Base-by-base conservation (phyloP, 2,113 vertebrate genomes). In the Hippocampus abdominalis region DNA sequence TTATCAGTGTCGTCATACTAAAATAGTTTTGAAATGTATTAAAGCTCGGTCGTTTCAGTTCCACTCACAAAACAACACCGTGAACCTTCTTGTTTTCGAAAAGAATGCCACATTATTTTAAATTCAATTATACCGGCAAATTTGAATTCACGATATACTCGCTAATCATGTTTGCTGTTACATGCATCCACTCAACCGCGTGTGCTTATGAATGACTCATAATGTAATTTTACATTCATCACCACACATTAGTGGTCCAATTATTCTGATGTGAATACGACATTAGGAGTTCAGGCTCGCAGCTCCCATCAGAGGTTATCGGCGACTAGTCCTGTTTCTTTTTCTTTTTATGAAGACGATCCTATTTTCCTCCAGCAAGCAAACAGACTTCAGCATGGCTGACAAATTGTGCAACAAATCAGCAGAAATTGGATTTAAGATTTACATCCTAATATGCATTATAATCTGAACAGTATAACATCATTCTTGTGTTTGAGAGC, bases 1-100 rank as follows among this genome's bases (percentile, higher is more conserved):
- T 69, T 61, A 49, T 70, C 71, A 81, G 77, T 56, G 42, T 67
- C 72, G 72, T n/a, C 25, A 15, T 48, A 54, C 23, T 68, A 75
- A 39, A 68, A 64, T 5, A 12, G 51, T 16, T 49, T 49, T 18
- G 18, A 76, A 59, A 73, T 5, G 16, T 66, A 75, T 71, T 18
- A 54, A 61, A 62, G 64, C 64, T 63, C 42, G 13, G 71, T 48
- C 8, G 68, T 69, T 44, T 66, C 64, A 69, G 48, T 71, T 78
- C 23, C 39, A 54, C 64, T 73, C 73, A 46, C 76, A 53, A 74
- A 64, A 64, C 5, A 29, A 49, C 1, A 49, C 32, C 61, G 68
- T 68, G 3, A n/a, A 18, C 3, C 21, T 53, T 7, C 0, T 8
- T 51, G 18, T 56, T 56, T 56, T 53, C 10, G 48, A 20, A 72